A percentile compares a stretch with the other conserved stretches of the same genome.
phyloP scores from a whole-genome alignment of 2,113 vertebrate species.

The Pterophyllum scalare region DNA sequence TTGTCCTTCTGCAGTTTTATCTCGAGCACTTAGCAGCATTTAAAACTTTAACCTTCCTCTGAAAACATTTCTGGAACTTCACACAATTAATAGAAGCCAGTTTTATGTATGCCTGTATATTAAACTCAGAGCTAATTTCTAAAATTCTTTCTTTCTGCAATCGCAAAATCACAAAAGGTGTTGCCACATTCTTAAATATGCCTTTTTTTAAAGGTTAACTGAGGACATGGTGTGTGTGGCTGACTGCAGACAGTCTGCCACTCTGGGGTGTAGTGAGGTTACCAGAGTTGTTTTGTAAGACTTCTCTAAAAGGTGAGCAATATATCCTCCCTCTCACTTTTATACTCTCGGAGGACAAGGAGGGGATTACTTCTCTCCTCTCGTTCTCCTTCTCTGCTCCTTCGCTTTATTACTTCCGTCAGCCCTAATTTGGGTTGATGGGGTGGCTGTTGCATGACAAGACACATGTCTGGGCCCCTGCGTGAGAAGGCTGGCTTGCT shows the following conservation, averaged over 20 bases:
- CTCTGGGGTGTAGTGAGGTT: conserved; percentile 45
- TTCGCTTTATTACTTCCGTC: conserved; percentile 71
- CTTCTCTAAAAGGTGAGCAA: conserved; percentile 45
- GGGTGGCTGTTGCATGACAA: conserved; percentile 77
- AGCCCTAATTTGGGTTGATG: conserved; percentile 74
- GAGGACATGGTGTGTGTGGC: conserved; percentile 49
- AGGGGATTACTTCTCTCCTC: conserved; percentile 23
- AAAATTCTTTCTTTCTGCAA: not conserved
- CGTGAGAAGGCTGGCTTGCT: conserved; percentile 78
- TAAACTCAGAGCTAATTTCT: not conserved
- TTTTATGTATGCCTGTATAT: not conserved
- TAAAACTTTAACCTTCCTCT: not conserved
- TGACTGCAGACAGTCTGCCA: not conserved
- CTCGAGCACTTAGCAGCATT: not conserved
- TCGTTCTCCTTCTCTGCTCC: conserved; percentile 41
- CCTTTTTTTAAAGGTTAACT: conserved; percentile 39
- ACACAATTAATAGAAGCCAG: not conserved
- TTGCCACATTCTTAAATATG: not conserved
- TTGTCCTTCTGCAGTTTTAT: not conserved
- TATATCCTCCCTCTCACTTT: conserved; percentile 53
- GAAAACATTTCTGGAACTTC: not conserved
- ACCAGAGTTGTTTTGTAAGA: conserved; percentile 30
- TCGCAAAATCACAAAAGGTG: not conserved
- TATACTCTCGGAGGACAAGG: conserved; percentile 13
- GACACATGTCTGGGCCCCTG: conserved; percentile 78